A percentile compares a stretch with the other conserved stretches of the same genome.
Evolutionary conservation across 2,888 invertebrate genomes (phyloP).

Genomic region (Sturmia bella): DNA sequence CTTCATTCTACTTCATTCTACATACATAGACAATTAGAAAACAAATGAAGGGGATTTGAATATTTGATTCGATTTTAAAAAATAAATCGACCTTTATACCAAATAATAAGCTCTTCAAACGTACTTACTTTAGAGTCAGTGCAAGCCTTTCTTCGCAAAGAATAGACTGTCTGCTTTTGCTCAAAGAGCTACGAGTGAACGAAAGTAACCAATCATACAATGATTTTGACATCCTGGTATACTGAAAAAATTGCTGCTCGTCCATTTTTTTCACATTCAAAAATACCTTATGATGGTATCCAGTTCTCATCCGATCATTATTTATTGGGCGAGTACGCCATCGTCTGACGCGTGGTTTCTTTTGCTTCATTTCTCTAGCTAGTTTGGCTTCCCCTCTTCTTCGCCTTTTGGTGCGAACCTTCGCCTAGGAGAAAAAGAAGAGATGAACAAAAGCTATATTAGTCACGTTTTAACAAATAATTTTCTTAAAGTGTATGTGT

Average conservation of each 20-base stretch:
- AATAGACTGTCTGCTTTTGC: slow-evolving; percentile 26
- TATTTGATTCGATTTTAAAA: too few relatives aligned
- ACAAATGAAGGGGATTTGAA: too few relatives aligned
- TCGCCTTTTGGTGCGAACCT: not conserved
- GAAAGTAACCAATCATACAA: slow-evolving; percentile 50
- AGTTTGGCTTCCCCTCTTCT: not conserved
- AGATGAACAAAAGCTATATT: too few relatives aligned
- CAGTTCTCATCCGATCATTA: slow-evolving; percentile 12
- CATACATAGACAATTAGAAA: too few relatives aligned
- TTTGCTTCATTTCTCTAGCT: not conserved
- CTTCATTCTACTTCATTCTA: too few relatives aligned
- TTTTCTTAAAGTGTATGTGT: too few relatives aligned
- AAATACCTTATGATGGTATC: slow-evolving; percentile 45
- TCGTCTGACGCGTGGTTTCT: slow-evolving; percentile 26
- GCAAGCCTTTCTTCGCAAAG: slow-evolving; percentile 35
- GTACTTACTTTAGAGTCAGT: slow-evolving; percentile 38
- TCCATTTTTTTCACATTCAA: slow-evolving; percentile 35
- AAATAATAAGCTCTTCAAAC: not conserved
- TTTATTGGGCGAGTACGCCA: slow-evolving; percentile 45
- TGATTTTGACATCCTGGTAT: slow-evolving; percentile 47
- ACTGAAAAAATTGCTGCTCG: slow-evolving; percentile 37
- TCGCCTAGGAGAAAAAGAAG: not conserved
- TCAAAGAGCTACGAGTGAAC: slow-evolving; percentile 20
- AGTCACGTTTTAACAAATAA: too few relatives aligned
- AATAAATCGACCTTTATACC: too few relatives aligned